These are phyloP conservation scores for Hyposmocoma kahamanoa DNA, from an alignment of 1,140 invertebrate species.

Conservation along the genomic window DNA sequence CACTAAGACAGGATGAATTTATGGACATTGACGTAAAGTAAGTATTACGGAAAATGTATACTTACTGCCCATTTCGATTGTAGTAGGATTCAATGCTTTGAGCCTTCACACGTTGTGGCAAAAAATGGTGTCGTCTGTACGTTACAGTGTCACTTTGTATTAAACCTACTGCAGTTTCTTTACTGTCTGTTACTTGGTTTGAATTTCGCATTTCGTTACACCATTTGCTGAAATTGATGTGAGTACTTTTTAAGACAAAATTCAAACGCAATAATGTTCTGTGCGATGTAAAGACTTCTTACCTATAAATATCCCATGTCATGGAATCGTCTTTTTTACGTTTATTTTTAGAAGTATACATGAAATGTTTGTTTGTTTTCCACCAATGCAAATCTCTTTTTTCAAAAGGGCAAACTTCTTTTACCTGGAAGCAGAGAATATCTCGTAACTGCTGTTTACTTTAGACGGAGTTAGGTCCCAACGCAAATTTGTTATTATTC, in stretches of 20 bases:
- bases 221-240: constrained; percentile 21
- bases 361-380: constrained; percentile 52
- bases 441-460: neutral
- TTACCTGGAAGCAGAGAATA: constrained; percentile 74
- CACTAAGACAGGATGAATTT: no score
- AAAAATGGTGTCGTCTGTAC: constrained; percentile 10
- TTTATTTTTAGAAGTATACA: constrained; percentile 12
- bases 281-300: no score
- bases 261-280: no score
- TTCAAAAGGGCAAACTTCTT: constrained; percentile 81
- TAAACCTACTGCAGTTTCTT: neutral
- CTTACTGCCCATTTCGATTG: constrained; percentile 8
- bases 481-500: neutral
- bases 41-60: no score
- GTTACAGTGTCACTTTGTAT: constrained; percentile 21
- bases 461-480: neutral
- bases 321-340: constrained; percentile 3
- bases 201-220: constrained; percentile 12
- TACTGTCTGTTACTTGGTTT: neutral
- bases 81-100: constrained; percentile 17
- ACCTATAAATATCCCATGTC: constrained; percentile 23
- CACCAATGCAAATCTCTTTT: constrained; percentile 67
- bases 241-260: no score
- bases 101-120: constrained; percentile 7
- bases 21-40: no score